Conservation (phyloP, 2,113 vertebrate genomes). For the Platanista minor region DNA sequence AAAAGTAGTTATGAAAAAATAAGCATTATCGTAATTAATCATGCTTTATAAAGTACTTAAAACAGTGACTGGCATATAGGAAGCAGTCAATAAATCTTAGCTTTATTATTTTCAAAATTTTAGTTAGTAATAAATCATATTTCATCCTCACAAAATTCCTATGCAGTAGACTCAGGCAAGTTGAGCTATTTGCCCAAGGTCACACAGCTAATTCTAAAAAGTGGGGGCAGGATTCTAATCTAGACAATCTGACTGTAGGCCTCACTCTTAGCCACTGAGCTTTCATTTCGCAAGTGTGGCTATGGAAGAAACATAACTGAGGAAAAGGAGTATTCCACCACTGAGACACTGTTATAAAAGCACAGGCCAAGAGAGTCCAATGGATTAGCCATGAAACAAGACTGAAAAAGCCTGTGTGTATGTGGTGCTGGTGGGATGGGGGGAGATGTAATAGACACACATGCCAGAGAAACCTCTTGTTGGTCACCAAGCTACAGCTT, state of each 20-base stretch:
- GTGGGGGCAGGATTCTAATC: neutral
- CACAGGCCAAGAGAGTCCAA: neutral
- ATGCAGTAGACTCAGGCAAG: neutral
- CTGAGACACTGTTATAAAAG: neutral
- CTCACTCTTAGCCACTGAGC: neutral
- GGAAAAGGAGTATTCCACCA: neutral
- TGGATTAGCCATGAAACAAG: neutral
- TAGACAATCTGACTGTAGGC: neutral
- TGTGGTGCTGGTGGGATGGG: neutral
- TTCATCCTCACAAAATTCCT: neutral
- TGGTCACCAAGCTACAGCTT: conserved; percentile 20
- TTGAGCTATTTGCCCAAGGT: neutral
- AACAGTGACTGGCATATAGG: neutral
- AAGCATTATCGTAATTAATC: neutral
- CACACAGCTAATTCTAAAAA: neutral
- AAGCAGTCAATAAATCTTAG: neutral
- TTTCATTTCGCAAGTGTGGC: neutral
- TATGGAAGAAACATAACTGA: neutral
- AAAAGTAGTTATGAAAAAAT: conserved; percentile 11
- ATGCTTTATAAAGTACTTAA: neutral
- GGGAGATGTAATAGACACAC: neutral
- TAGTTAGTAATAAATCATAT: neutral
- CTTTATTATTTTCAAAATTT: neutral
- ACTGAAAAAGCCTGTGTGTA: neutral
- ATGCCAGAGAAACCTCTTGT: neutral